Percentiles rank a stretch among this genome's conserved stretches.
Conservation (phyloP, 1,140 invertebrate species). For the Aporrectodea caliginosa region DNA sequence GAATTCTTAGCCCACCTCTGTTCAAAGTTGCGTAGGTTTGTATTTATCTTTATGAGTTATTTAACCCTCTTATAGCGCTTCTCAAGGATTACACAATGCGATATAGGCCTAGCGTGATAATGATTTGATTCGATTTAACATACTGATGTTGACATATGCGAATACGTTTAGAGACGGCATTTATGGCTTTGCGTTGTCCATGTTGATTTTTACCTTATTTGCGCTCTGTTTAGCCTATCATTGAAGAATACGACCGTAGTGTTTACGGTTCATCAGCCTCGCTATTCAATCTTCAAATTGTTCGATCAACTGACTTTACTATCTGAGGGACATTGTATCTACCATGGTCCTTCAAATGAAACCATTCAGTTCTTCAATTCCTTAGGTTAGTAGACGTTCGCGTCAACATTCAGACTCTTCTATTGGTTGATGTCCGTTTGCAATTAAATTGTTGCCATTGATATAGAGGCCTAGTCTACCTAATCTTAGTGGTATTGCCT, state of each 20-base stretch:
- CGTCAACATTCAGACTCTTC: no score
- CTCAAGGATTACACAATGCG: no score
- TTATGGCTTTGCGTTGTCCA: not conserved
- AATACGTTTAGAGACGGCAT: not conserved
- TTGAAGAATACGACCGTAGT: slow-evolving; percentile 47
- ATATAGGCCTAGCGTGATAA: no score
- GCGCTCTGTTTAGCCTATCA: slow-evolving; percentile 41
- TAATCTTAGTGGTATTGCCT: no score
- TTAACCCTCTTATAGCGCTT: no score
- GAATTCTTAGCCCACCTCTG: no score
- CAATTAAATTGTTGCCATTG: no score
- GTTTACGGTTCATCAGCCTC: slow-evolving; percentile 55
- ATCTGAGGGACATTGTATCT: slow-evolving; percentile 46
- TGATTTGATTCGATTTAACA: no score
- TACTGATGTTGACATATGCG: not conserved
- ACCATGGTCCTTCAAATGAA: slow-evolving; percentile 44
- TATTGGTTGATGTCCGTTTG: no score
- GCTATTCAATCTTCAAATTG: slow-evolving; percentile 51
- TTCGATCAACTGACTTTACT: slow-evolving; percentile 49
- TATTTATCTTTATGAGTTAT: no score
- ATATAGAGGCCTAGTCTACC: no score
- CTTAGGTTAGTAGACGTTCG: slow-evolving; percentile 40
- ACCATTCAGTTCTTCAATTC: slow-evolving; percentile 46
- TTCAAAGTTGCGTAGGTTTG: no score
- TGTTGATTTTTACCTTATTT: not conserved